Evolutionary conservation across 2,888 invertebrate genomes (phyloP).

Genomic region (Acanthosoma haemorrhoidale): DNA sequence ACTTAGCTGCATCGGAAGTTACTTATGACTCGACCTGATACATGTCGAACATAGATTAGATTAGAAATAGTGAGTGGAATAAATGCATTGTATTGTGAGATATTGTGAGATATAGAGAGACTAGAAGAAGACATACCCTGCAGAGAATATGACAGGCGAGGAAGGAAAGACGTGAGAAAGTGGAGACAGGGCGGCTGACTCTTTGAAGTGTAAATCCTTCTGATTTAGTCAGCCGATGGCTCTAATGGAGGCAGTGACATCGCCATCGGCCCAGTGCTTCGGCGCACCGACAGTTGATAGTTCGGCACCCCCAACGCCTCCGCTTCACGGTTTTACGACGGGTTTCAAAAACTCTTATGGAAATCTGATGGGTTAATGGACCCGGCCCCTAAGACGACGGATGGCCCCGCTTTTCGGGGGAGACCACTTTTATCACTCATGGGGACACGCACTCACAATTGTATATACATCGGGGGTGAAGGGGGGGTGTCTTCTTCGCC

Average conservation of each 20-base stretch:
- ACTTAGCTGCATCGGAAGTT: too few species aligned
- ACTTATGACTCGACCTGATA: too few species aligned
- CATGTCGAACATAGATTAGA: too few species aligned
- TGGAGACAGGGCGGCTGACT: neutral
- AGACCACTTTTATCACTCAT: neutral
- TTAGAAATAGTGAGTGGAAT: too few species aligned
- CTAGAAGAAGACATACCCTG: neutral
- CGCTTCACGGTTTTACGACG: neutral
- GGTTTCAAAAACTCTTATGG: slow-evolving; percentile 12
- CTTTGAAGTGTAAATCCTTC: neutral
- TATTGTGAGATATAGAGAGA: too few species aligned
- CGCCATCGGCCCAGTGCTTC: neutral
- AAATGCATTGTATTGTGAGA: too few species aligned
- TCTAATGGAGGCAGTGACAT: neutral
- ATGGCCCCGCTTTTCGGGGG: neutral
- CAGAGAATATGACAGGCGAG: neutral
- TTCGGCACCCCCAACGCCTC: slow-evolving; percentile 1
- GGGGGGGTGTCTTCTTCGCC: neutral
- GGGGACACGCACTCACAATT: slow-evolving; percentile 4
- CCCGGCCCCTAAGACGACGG: neutral
- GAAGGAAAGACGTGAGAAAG: neutral
- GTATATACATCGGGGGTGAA: slow-evolving; percentile 1
- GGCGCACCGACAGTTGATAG: too few species aligned
- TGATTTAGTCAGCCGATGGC: neutral
- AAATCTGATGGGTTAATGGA: slow-evolving; percentile 12